These are phyloP conservation scores for Sorex fumeus DNA, from an alignment of 2,113 vertebrate genomes.

Conservation along the genomic window DNA sequence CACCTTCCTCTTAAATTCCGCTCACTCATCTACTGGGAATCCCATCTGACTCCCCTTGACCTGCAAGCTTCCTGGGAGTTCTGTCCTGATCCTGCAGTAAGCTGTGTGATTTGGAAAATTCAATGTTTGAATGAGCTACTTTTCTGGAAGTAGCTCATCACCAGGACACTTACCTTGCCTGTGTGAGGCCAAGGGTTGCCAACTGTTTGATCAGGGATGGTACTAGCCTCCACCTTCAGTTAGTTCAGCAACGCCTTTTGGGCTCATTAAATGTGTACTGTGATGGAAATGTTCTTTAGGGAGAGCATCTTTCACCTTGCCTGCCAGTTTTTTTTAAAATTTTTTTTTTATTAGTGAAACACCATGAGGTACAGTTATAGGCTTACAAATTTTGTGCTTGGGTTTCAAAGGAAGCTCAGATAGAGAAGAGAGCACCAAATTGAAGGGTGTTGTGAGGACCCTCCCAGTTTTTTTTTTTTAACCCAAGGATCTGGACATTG, in stretches of 20 bases:
- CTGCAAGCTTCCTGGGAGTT: not conserved
- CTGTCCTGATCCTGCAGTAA: not conserved
- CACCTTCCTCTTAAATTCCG: not conserved
- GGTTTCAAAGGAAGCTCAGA: too few relatives aligned
- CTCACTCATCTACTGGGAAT: not conserved
- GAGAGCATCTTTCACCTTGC: not conserved
- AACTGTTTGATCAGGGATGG: not conserved
- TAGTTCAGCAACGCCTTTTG: not conserved
- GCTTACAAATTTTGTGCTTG: too few relatives aligned
- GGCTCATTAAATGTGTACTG: not conserved
- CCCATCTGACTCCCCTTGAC: not conserved
- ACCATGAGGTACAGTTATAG: too few relatives aligned
- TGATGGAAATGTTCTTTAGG: not conserved
- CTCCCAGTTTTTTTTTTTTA: too few relatives aligned
- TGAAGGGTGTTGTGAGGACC: too few relatives aligned
- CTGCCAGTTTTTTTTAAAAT: too few relatives aligned
- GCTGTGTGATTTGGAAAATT: constrained; percentile 15
- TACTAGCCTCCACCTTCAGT: not conserved
- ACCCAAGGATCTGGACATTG: not conserved
- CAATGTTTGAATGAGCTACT: too few relatives aligned
- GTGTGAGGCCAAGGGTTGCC: too few relatives aligned
- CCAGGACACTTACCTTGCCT: too few relatives aligned
- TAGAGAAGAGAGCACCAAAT: too few relatives aligned
- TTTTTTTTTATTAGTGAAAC: too few relatives aligned
- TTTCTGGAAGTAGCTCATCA: too few relatives aligned